These are phyloP conservation scores for Corythoichthys intestinalis DNA, from an alignment of 2,113 vertebrate genomes.

Conservation along the genomic window DNA sequence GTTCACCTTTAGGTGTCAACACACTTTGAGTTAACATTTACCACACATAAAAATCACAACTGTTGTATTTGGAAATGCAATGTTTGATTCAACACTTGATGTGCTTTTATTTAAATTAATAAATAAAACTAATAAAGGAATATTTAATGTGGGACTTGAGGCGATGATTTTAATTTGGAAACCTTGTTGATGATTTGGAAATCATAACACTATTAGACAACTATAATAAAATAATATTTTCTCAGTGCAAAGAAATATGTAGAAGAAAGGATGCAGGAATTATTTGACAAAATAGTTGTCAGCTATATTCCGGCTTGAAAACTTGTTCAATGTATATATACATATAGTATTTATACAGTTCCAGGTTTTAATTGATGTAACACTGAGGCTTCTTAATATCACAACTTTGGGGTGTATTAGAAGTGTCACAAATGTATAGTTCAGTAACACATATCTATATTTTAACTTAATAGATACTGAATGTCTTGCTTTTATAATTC, in stretches of 20 bases:
- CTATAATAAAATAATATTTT: conserved; percentile 66
- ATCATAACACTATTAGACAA: conserved; percentile 76
- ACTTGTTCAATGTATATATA: conserved; percentile 9
- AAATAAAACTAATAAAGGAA: conserved; percentile 21
- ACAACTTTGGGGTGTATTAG: conserved; percentile 1
- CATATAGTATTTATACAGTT: neutral
- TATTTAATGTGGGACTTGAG: conserved; percentile 63
- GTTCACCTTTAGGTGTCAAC: neutral
- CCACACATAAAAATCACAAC: neutral
- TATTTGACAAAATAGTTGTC: conserved; percentile 13
- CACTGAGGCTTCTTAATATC: conserved; percentile 5
- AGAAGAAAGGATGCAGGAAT: conserved; percentile 30
- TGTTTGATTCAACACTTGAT: conserved; percentile 43
- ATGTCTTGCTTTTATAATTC: conserved; percentile 11
- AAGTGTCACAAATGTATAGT: conserved; percentile 6
- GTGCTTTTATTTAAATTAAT: conserved; percentile 45
- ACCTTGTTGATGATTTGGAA: conserved; percentile 70
- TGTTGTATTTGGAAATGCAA: conserved; percentile 21
- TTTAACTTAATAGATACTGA: conserved; percentile 12
- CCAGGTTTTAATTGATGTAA: neutral
- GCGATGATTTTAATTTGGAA: conserved; percentile 65
- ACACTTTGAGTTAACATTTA: neutral
- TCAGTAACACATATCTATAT: conserved; percentile 26
- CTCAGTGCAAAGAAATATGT: conserved; percentile 40
- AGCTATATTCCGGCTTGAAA: conserved; percentile 2